A percentile compares a stretch with the other conserved stretches of the same genome.
Conservation (phyloP, 1,140 invertebrate genomes). For the Hyles euphorbiae region DNA sequence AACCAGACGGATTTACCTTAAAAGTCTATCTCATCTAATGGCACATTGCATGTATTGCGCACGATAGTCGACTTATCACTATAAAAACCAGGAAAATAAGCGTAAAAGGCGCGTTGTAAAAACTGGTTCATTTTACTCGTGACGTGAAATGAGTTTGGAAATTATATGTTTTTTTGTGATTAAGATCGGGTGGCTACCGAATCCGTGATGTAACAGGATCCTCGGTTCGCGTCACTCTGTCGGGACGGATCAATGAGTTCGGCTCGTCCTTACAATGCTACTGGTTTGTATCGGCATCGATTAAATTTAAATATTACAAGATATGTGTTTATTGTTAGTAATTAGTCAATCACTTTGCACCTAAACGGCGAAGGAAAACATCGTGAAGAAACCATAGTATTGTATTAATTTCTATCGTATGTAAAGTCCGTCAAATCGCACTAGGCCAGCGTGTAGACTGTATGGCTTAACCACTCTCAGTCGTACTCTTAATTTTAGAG, state of each 20-base stretch:
- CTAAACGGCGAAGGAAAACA: too few species aligned
- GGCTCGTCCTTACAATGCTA: slow-evolving; percentile 10
- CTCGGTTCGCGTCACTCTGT: slow-evolving; percentile 28
- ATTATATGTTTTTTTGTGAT: slow-evolving; percentile 23
- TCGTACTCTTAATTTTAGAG: too few species aligned
- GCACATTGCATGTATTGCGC: background rate
- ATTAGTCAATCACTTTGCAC: too few species aligned
- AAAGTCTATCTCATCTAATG: too few species aligned
- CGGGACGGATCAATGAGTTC: slow-evolving; percentile 31
- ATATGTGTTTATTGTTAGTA: background rate
- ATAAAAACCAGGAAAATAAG: background rate
- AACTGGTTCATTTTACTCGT: too few species aligned
- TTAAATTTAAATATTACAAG: background rate
- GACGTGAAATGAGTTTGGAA: slow-evolving; percentile 28
- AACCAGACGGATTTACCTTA: too few species aligned
- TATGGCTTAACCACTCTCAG: too few species aligned
- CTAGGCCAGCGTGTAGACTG: too few species aligned
- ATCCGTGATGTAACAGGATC: slow-evolving; percentile 40
- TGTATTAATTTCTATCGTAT: too few species aligned
- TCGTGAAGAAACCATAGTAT: too few species aligned
- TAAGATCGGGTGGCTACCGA: slow-evolving; percentile 39
- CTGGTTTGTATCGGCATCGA: slow-evolving; percentile 7
- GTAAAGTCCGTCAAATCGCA: too few species aligned
- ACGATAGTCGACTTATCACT: background rate
- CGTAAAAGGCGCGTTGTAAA: background rate